Evolutionary conservation across 2,888 invertebrate genomes (phyloP), one percentile per base, ranked within the genome.

Genomic region (Coelopa pilipes): DNA sequence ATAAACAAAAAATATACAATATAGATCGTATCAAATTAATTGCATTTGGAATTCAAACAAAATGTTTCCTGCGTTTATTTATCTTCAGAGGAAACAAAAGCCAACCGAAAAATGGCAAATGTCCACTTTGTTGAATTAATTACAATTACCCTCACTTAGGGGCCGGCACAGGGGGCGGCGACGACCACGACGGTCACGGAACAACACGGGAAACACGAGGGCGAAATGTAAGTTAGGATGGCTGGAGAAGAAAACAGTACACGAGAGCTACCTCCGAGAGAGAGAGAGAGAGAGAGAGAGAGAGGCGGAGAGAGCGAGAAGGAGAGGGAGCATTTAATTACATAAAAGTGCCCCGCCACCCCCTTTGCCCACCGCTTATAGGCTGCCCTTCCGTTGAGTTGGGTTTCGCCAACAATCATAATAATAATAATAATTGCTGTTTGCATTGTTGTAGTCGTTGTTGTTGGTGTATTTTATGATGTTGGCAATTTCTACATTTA

Each of bases 401-500:
- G 34, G 34, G 34, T 34, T 34, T 34, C 34, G 7, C 2, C 34
- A 34, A 34, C 34, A 34, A 34, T 34, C 34, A 34, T 34, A 34
- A 34, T 34, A 34, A 34, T 34, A 34, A 34, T 34, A 34, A 34
- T 34, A 34, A 34, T 70, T 60, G 47, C 60, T 70, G 21, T 60
- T 60, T n/a, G 47, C 34, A 57, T 60, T 34, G 34, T 59, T 65
- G 47, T 65, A 21, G 45, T 65, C 17, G 19, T 9, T 67, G 34
- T 34, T 46, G 69, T 60, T 34, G 75, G 65, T 76, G 59, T 77
- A 78, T 77, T 80, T 80, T 78, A 78, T 79, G 77, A 78, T 78
- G 76, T 74, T 80, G 77, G 82, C 82, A 83, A 83, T 83, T 83
- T 83, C 77, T 78, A 81, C 83, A 84, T 84, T 85, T 85, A 84